phyloP scores from a whole-genome alignment of 1,140 invertebrate species.

The Heliconius eleuchia region DNA sequence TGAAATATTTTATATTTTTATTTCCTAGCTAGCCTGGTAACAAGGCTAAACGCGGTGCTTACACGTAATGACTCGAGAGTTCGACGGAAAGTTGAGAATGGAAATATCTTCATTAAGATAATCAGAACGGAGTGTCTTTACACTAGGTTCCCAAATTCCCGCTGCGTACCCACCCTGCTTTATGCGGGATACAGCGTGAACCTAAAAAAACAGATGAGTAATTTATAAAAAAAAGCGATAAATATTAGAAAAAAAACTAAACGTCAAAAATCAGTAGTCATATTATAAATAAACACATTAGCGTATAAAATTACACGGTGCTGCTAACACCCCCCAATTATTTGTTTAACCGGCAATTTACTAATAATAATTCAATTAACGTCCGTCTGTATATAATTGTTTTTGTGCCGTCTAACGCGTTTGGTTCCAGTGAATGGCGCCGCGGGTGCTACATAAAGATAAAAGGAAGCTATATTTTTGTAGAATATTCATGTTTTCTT shows the following conservation, averaged over 20 bases:
- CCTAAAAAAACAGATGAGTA: not conserved
- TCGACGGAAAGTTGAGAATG: not conserved
- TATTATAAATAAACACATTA: slow-evolving; percentile 34
- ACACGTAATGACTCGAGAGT: not conserved
- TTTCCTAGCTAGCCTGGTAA: not conserved
- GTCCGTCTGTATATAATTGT: slow-evolving; percentile 43
- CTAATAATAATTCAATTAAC: slow-evolving; percentile 57
- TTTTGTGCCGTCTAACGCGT: slow-evolving; percentile 37
- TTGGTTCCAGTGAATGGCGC: slow-evolving; percentile 2
- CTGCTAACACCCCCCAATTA: slow-evolving; percentile 44
- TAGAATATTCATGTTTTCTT: not conserved
- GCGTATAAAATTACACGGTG: slow-evolving; percentile 46
- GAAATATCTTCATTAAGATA: too few relatives aligned
- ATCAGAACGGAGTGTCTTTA: not conserved
- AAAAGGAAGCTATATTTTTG: not conserved
- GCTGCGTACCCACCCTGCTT: not conserved
- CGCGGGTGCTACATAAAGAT: not conserved
- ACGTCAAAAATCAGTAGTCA: slow-evolving; percentile 18
- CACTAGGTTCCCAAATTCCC: not conserved
- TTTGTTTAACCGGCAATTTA: slow-evolving; percentile 50
- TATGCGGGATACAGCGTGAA: not conserved
- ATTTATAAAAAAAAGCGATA: not conserved
- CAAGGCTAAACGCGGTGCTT: not conserved
- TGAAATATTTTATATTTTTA: too few relatives aligned
- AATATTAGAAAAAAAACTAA: not conserved